Evolutionary conservation across 2,797 vertebrate genomes (phyloP), one percentile per base, ranked within the genome.

Genomic region (Lepus townsendii): DNA sequence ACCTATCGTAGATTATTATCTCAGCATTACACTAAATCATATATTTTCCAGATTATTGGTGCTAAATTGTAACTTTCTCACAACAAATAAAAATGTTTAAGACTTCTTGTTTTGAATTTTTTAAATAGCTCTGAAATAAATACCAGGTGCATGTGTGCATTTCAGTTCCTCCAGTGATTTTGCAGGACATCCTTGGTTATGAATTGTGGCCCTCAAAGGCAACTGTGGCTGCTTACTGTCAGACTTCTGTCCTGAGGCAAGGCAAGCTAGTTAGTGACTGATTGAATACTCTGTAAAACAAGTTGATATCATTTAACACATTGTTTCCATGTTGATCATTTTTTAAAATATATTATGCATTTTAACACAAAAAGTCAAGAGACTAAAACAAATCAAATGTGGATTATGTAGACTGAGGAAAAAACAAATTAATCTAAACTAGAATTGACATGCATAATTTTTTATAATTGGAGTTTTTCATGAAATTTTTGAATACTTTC

Each of bases 231-330:
- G 75, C 32, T 90, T 65, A 72, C 10, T 5, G 5, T 27, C 24
- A 60, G 35, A 13, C 6, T 66, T 5, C 20, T 50, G 6, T 52
- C 16, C 65, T 78, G 38, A 38, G 27, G 47, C 13, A 22, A 52
- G 27, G 47, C 7, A 63, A 50, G 35, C 30, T 57, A 65, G 57
- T 50, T 57, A 76, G 38, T 66, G 16, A 83, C 50, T 78, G 65
- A 5, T 20, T 77, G 30, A 24, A 14, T 54, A 76, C 3, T n/a
- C 22, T 77, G 52, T 20, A 42, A 88, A 10, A 73, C 73, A 84
- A 86, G 11, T 24, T 50, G 71, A 82, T 26, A 63, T 38, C 14
- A 77, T 72, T 95, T 88, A 47, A 65, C 13, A 90, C 90, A 32
- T 78, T 35, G 4, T 13, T 82, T 76, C 63, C 22, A 32, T 77